These are phyloP conservation scores for Triops longicaudatus DNA, from an alignment of 1,140 invertebrate species.

Conservation along the genomic window DNA sequence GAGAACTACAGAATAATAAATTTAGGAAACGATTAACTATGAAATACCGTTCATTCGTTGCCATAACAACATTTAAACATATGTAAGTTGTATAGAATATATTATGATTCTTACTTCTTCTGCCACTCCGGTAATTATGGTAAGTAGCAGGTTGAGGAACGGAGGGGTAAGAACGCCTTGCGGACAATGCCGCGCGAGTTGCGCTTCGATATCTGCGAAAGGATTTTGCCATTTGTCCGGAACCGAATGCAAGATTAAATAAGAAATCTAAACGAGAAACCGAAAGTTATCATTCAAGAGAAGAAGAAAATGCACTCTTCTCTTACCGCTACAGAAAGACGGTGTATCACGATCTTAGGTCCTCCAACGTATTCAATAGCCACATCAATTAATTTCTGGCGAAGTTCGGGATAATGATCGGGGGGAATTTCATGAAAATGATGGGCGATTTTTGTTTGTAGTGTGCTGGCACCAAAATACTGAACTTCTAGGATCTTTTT, in stretches of 20 bases:
- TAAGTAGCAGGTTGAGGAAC: conserved; percentile 54
- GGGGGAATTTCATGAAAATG: conserved; percentile 74
- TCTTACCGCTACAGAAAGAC: conserved; percentile 76
- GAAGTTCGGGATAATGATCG: conserved; percentile 62
- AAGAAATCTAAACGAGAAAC: conserved; percentile 48
- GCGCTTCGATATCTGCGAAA: conserved; percentile 52
- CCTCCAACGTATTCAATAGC: conserved; percentile 64
- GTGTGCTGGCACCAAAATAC: conserved; percentile 81
- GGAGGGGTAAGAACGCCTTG: conserved; percentile 46
- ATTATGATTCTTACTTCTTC: conserved; percentile 56
- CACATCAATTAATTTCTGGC: conserved; percentile 62
- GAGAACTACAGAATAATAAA: conserved; percentile 43
- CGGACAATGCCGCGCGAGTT: conserved; percentile 52
- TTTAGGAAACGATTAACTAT: too few species aligned
- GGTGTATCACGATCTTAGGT: conserved; percentile 72
- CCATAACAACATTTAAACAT: neutral
- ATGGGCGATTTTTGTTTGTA: conserved; percentile 77
- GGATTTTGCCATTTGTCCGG: conserved; percentile 54
- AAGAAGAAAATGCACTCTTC: conserved; percentile 16
- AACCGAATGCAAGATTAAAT: conserved; percentile 56
- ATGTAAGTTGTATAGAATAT: neutral
- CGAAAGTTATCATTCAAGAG: conserved; percentile 28
- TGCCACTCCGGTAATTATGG: conserved; percentile 64
- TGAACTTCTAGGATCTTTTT: conserved; percentile 70
- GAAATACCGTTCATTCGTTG: too few species aligned